Conservation (phyloP, 1,140 invertebrate species). For the Trichonephila clavipes region DNA sequence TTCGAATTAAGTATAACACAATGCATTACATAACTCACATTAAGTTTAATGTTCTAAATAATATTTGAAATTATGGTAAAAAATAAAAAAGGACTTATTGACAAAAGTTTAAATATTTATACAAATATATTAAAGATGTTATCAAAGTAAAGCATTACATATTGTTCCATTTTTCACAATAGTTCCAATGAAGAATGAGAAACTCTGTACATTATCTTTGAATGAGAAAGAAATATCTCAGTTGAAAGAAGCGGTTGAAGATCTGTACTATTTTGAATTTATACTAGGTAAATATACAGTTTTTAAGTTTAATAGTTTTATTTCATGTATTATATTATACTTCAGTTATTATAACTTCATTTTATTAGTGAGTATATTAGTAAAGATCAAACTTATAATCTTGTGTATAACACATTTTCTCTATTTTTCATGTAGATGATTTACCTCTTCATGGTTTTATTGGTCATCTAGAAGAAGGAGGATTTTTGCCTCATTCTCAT, state of each 20-base stretch:
- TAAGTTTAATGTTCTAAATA: too few species aligned
- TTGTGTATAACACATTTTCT: not conserved
- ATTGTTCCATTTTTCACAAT: not conserved
- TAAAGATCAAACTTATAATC: too few species aligned
- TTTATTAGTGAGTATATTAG: too few species aligned
- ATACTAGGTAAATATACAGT: slow-evolving; percentile 81
- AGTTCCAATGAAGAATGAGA: slow-evolving; percentile 80
- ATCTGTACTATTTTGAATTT: slow-evolving; percentile 84
- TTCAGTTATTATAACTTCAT: not conserved
- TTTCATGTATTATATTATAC: not conserved
- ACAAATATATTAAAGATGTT: too few species aligned
- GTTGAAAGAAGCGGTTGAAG: slow-evolving; percentile 83
- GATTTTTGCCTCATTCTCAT: slow-evolving; percentile 83
- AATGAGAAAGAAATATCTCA: slow-evolving; percentile 81
- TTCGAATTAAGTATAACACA: too few species aligned
- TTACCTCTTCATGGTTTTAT: slow-evolving; percentile 83
- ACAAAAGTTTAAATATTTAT: too few species aligned
- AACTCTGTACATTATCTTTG: slow-evolving; percentile 81
- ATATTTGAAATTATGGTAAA: too few species aligned
- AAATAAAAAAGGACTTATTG: too few species aligned
- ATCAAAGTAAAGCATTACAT: not conserved
- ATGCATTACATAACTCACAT: too few species aligned
- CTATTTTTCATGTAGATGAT: slow-evolving; percentile 79
- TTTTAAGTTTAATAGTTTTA: not conserved
- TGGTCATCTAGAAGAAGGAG: slow-evolving; percentile 83